Base-by-base conservation (phyloP, 2,888 invertebrate species). In the Drosophila lutescens region DNA sequence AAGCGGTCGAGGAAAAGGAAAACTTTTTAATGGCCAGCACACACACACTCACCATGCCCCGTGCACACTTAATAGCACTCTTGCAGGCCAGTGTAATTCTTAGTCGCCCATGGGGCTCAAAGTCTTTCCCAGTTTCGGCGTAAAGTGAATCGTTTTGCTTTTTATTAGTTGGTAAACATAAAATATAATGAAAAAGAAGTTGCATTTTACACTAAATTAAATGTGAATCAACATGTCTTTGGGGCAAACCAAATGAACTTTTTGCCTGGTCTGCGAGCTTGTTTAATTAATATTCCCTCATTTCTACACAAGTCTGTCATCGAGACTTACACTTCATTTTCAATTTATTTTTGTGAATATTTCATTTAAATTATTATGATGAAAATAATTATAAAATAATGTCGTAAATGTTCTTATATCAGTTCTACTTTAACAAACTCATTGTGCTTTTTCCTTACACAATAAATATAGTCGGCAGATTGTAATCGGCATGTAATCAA, bases 21-120 rank as follows among this genome's bases (percentile, higher is more conserved):
- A 84, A 83, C 72, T 83, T 83, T 83, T 83, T 86, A 83, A 83
- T 86, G 86, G 83, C 76, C 83, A 76, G 58, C 84, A 77, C 74
- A 38, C 79, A 80, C 77, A 78, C 79, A 13, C n/a, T 12, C 40
- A 75, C 86, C 78, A 2, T 8, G 72, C 83, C 78, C 77, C 32
- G 4, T 44, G 30, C 57, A 46, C 58, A 47, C 61, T 86, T 86
- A 80, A 83, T 83, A 78, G 84, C 68, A 60, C 55, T 67, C 55
- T 34, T 47, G 74, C 76, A 66, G 77, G 73, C 73, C 75, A 81
- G 71, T 77, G 71, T 63, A 71, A 62, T 54, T 61, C 50, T 34
- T 17, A 55, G 69, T 70, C 36, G 62, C 62, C 54, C 70, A 60
- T 50, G 69, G 59, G 63, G 56, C 63, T 63, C 56, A 71, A 71